phyloP scores from a whole-genome alignment of 2,113 vertebrate genomes.

The Odontophorus gujanensis region DNA sequence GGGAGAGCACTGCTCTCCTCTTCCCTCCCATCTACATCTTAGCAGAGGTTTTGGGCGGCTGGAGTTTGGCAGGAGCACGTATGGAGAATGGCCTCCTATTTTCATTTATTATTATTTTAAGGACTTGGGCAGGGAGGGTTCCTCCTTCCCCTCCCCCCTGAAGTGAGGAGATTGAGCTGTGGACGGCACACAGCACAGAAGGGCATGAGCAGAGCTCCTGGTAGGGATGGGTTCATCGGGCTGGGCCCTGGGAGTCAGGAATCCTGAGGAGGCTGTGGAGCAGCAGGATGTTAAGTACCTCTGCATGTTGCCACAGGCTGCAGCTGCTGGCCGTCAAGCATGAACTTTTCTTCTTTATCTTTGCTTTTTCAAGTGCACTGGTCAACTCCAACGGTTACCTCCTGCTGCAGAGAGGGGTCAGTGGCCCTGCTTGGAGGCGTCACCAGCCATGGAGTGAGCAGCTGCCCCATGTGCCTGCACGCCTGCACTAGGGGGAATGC shows the following conservation, averaged over 20 bases:
- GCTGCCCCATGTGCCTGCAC: too few species aligned
- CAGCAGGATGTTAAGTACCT: neutral
- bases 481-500: neutral
- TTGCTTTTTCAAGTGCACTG: neutral
- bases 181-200: neutral
- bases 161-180: neutral
- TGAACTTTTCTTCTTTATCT: neutral
- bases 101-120: neutral
- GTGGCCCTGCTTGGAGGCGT: too few species aligned
- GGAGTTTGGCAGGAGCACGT: neutral
- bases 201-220: neutral
- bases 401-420: neutral
- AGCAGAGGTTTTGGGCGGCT: neutral
- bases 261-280: neutral
- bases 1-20: neutral
- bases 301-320: neutral
- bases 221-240: neutral
- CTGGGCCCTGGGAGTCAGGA: neutral
- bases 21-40: rapidly evolving
- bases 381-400: neutral
- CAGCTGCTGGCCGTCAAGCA: neutral
- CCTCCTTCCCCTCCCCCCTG: neutral
- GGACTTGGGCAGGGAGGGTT: neutral
- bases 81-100: neutral
- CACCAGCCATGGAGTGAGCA: too few species aligned